Base-by-base conservation (phyloP, 2,797 vertebrate genomes). In the Lacerta agilis region DNA sequence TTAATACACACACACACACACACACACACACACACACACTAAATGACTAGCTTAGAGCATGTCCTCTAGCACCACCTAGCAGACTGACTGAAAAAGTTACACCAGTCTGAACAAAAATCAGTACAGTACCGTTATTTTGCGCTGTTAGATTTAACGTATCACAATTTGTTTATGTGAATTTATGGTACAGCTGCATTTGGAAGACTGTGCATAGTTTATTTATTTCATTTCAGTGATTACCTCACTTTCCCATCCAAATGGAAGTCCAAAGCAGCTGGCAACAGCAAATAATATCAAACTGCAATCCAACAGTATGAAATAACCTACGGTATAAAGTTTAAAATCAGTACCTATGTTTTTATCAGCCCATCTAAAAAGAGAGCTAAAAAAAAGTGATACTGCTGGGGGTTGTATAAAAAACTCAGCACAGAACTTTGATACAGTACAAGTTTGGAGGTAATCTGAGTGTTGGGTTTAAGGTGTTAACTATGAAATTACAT, bases 41-140 rank as follows among this genome's bases (percentile, higher is more conserved):
- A 38, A 76, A 43, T 0, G 10, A 86, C 41, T 61, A 75, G 72
- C 10, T 91, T 90, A 91, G 89, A 94, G 58, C 67, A 1, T 84
- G 89, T 95, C 94, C 94, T 95, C 11, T 0, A 96, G 95, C 94
- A 94, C 95, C 95, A 96, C 83, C 95, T 96, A 96, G 95, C 94
- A 88, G 94, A 87, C 92, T 94, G 91, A 94, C 92, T 90, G 92
- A 88, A 89, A 90, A 91, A 94, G 82, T 33, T n/a, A 66, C 64
- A 29, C 11, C 49, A 45, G 10, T n/a, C 23, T 66, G n/a, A 67
- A n/a, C 29, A 67, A 79, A 67, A 66, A 49, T 33, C 20, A 71
- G 1, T 20, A 2, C 20, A 71, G 1, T 20, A 1, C 43, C 18
- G 9, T 17, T 76, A 20, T 72, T 33, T 38, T 41, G 18, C 61